Evolutionary conservation across 2,797 vertebrate species (phyloP), one percentile per base, ranked within the genome.

Genomic region (Antennarius maculatus): DNA sequence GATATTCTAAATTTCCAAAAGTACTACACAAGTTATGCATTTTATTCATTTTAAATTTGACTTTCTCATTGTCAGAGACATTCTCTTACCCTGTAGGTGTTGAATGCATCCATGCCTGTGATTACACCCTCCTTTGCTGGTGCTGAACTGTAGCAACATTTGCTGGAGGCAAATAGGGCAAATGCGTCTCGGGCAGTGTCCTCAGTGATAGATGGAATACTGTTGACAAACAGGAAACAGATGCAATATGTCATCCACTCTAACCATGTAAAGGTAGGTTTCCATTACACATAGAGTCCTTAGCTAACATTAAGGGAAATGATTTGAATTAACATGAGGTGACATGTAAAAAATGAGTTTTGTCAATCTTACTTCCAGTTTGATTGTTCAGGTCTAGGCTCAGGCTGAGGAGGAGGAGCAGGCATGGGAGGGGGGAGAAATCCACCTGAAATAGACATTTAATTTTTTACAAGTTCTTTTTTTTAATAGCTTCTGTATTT

Each of bases 401-500:
- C 68, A 34, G 90, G 90, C 46, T 88, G 83, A 15, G 83, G 87
- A 14, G 17, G 74, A 16, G 93, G 93, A 5, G 82, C 43, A 42
- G 92, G 89, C 81, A 91, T 84, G 0, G 94, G 94, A 49, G 94
- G 93, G 0, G 93, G 93, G 50, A 94, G 79, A 75, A 80, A 94
- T 69, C 92, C 93, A 79, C 92, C 92, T 93, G 48, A 5, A 78
- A 34, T 49, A 78, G 11, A 72, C 6, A 48, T 34, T 18, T 0
- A 61, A 9, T 2, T 2, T 1, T n/a, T 43, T 23, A 23, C 23
- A 23, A 23, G 1, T 23, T 23, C 23, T 23, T 23, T 16, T 48
- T 34, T 16, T 48, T 34, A 31, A 12, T 43, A 4, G 2, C 23
- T 23, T 23, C 23, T 23, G 23, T 23, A 23, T 23, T 23, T 23